These are phyloP conservation scores for fruit fly (Drosophila melanogaster) DNA, from an alignment of 1,140 invertebrate genomes.

Conservation along the genomic window Release_6_plus_ISO1_MT NC_004354.4:11414501-11415000, in stretches of 20 bases:
- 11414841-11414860: slow-evolving; percentile 45
- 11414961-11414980: slow-evolving; percentile 78
- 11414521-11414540: slow-evolving; percentile 25
- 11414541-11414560: slow-evolving; percentile 53
- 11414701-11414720: slow-evolving; percentile 75
- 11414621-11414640: slow-evolving; percentile 69
- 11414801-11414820: slow-evolving; percentile 45
- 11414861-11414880: slow-evolving; percentile 19
- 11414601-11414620: slow-evolving; percentile 75
- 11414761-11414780: slow-evolving; percentile 71
- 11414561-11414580: slow-evolving; percentile 45
- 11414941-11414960: slow-evolving; percentile 64
- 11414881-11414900: slow-evolving; percentile 5
- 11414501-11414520: slow-evolving; percentile 54
- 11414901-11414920: slow-evolving; percentile 35
- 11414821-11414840: slow-evolving; percentile 55
- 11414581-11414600: slow-evolving; percentile 71
- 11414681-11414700: slow-evolving; percentile 65
- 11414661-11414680: slow-evolving; percentile 38
- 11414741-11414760: slow-evolving; percentile 68
- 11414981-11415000: slow-evolving; percentile 79
- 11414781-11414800: slow-evolving; percentile 52
- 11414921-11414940: slow-evolving; percentile 58
- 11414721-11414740: slow-evolving; percentile 73
- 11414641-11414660: slow-evolving; percentile 52